phyloP scores from a whole-genome alignment of 2,888 invertebrate genomes.

The Habrosyne pyritoides region DNA sequence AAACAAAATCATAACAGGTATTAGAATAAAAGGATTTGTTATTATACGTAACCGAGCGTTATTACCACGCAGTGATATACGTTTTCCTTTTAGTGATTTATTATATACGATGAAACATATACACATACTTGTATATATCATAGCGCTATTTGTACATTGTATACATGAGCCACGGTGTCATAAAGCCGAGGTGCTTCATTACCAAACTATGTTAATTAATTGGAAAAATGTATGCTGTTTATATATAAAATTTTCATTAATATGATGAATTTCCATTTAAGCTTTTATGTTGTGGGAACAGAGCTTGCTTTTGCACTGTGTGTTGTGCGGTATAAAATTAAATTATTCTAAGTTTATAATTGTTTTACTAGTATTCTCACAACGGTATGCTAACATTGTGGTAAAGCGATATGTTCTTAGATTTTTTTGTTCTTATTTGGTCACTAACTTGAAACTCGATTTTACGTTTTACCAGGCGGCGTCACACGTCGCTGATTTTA shows the following conservation, averaged over 20 bases:
- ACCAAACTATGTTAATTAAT: neutral
- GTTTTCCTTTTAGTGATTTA: neutral
- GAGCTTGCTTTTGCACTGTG: no score
- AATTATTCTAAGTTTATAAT: no score
- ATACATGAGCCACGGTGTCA: neutral
- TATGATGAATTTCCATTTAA: neutral
- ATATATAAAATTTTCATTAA: neutral
- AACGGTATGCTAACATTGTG: no score
- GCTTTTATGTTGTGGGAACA: neutral
- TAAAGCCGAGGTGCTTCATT: neutral
- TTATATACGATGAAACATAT: neutral
- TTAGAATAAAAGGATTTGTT: slow-evolving; percentile 2
- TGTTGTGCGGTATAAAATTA: no score
- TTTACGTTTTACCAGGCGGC: neutral
- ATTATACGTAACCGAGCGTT: neutral
- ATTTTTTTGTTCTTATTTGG: neutral
- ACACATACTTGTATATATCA: slow-evolving; percentile 3
- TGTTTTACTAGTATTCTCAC: no score
- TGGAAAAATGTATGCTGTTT: neutral
- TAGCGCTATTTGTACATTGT: neutral
- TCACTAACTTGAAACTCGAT: neutral
- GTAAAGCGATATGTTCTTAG: no score
- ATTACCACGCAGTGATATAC: slow-evolving; percentile 1
- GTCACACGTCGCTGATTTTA: neutral
- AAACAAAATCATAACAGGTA: neutral